Evolutionary conservation across 2,888 invertebrate genomes (phyloP).

Genomic region (Lochmaea crataegi): DNA sequence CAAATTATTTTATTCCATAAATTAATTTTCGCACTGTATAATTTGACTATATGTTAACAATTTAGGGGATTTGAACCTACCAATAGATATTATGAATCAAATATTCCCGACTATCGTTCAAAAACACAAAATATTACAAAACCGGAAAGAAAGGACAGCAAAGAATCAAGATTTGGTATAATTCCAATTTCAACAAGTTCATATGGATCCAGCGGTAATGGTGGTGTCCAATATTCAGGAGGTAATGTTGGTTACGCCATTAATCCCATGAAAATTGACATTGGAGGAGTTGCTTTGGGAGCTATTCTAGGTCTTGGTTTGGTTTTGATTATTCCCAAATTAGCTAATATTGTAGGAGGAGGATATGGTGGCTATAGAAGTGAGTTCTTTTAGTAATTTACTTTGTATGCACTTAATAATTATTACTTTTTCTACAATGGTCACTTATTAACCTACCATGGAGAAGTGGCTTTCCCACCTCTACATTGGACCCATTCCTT

Average conservation of each 20-base stretch:
- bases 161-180: slow-evolving; percentile 66
- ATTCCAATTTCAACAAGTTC: slow-evolving; percentile 60
- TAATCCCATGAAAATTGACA: slow-evolving; percentile 81
- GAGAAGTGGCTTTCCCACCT: too few relatives aligned
- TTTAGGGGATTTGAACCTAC: slow-evolving; percentile 65
- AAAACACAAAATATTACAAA: slow-evolving; percentile 41
- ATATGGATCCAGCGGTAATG: slow-evolving; percentile 67
- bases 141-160: slow-evolving; percentile 51
- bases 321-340: slow-evolving; percentile 81
- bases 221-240: slow-evolving; percentile 59
- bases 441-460: too few relatives aligned
- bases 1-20: too few relatives aligned
- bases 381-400: slow-evolving; percentile 53
- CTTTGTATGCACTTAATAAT: too few relatives aligned
- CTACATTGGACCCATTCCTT: too few relatives aligned
- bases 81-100: slow-evolving; percentile 61
- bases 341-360: slow-evolving; percentile 77
- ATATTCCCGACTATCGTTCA: slow-evolving; percentile 45
- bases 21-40: too few relatives aligned
- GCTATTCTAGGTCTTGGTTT: slow-evolving; percentile 85
- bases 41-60: neutral
- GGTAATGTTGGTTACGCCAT: slow-evolving; percentile 68
- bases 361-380: slow-evolving; percentile 78
- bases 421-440: too few relatives aligned
- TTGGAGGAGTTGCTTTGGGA: slow-evolving; percentile 84